These are phyloP conservation scores for Semnornis frantzii DNA, from an alignment of 2,113 vertebrate species.

Conservation along the genomic window DNA sequence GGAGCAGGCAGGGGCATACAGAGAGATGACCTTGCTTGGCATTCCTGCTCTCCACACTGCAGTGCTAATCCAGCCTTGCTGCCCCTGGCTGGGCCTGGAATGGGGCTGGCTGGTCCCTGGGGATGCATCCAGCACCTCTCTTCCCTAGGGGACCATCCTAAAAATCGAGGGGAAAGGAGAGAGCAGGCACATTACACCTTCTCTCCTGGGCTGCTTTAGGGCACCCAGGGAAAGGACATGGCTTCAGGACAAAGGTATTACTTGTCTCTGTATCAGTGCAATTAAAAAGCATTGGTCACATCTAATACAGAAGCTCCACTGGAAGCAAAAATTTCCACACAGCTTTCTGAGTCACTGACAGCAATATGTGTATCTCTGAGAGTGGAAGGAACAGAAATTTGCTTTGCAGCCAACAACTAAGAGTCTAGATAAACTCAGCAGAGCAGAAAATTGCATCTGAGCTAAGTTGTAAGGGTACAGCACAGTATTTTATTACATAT, in stretches of 20 bases:
- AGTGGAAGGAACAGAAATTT: conserved; percentile 53
- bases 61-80: rapidly evolving
- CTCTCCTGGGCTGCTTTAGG: neutral
- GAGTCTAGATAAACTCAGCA: conserved; percentile 60
- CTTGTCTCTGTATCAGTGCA: neutral
- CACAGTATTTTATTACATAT: conserved; percentile 50
- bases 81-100: neutral
- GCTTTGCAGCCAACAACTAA: conserved; percentile 48
- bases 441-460: conserved; percentile 73
- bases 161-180: neutral
- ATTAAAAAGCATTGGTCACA: neutral
- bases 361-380: conserved; percentile 6
- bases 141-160: neutral
- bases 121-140: neutral
- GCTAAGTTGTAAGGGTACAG: conserved; percentile 39
- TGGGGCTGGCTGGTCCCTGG: neutral
- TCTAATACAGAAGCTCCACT: conserved; percentile 30
- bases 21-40: neutral
- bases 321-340: conserved; percentile 16
- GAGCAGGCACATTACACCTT: neutral
- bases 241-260: neutral
- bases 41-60: neutral
- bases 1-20: neutral
- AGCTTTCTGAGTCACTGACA: conserved; percentile 44
- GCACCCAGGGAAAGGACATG: neutral